Conservation (phyloP, 2,888 invertebrate species). For the Lasioglossum lativentre region DNA sequence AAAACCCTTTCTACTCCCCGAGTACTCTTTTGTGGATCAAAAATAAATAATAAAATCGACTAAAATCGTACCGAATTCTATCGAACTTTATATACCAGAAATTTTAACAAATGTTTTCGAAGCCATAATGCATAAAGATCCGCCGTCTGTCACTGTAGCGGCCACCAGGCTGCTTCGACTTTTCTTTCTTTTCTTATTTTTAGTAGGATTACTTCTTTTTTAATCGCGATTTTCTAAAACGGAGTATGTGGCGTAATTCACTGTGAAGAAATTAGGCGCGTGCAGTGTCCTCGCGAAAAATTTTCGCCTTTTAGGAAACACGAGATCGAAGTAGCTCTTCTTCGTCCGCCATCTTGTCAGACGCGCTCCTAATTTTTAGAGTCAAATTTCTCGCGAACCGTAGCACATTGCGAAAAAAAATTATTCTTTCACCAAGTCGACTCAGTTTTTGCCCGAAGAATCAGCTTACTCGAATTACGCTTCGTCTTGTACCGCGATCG, state of each 20-base stretch:
- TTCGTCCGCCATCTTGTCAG: not conserved
- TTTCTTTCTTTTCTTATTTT: not conserved
- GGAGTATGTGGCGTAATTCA: not conserved
- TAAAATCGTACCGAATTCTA: no score
- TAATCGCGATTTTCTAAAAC: not conserved
- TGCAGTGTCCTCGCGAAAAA: no score
- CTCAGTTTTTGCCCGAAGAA: not conserved
- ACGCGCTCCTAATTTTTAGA: not conserved
- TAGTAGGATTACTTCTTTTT: conserved; percentile 11
- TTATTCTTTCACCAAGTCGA: not conserved
- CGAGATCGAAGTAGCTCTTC: not conserved
- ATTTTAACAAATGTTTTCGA: not conserved
- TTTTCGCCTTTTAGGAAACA: not conserved
- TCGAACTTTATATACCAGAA: not conserved
- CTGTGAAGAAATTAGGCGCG: not conserved
- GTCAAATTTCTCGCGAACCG: not conserved
- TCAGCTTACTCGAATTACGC: not conserved
- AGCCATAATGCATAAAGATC: not conserved
- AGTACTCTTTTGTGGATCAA: not conserved
- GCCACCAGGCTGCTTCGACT: not conserved
- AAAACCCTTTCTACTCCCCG: no score
- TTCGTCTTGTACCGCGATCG: not conserved
- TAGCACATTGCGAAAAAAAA: not conserved
- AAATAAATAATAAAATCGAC: not conserved
- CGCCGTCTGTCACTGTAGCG: not conserved